phyloP scores from a whole-genome alignment of 2,888 invertebrate genomes.

The Crioceris asparagi region DNA sequence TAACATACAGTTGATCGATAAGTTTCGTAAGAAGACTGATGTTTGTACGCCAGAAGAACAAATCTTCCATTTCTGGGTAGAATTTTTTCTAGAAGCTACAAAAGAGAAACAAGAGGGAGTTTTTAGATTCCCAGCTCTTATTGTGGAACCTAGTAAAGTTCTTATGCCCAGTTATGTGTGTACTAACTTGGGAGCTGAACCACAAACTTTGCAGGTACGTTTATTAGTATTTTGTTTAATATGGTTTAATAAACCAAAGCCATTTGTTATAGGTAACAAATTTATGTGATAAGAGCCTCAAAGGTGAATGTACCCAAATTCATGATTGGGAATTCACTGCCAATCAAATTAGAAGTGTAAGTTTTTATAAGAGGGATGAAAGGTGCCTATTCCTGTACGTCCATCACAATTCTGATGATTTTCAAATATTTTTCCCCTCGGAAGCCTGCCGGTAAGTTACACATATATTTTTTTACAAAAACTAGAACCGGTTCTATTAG shows the following conservation, averaged over 20 bases:
- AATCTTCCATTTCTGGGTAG: conserved; percentile 93
- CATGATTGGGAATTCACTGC: conserved; percentile 93
- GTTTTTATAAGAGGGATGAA: conserved; percentile 92
- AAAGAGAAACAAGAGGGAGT: conserved; percentile 67
- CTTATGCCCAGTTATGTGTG: conserved; percentile 94
- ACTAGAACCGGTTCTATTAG: too few species aligned
- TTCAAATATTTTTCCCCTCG: conserved; percentile 96
- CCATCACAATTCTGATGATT: conserved; percentile 95
- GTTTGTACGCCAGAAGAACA: conserved; percentile 70
- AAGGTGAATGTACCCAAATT: conserved; percentile 68
- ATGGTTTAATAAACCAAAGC: too few species aligned
- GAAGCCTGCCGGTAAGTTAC: conserved; percentile 57
- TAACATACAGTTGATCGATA: conserved; percentile 61
- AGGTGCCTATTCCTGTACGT: conserved; percentile 94
- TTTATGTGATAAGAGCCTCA: conserved; percentile 68
- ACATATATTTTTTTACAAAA: too few species aligned
- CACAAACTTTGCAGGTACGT: conserved; percentile 80
- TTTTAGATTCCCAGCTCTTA: conserved; percentile 83
- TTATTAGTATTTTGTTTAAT: too few species aligned
- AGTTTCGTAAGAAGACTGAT: conserved; percentile 74
- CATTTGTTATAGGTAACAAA: conserved; percentile 42
- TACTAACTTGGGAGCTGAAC: conserved; percentile 88
- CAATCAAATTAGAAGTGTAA: conserved; percentile 79
- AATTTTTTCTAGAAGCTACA: conserved; percentile 93
- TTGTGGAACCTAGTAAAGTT: conserved; percentile 85